Evolutionary conservation across 2,888 invertebrate genomes (phyloP), one percentile per base, ranked within the genome.

Genomic region (Tridacna crocea): DNA sequence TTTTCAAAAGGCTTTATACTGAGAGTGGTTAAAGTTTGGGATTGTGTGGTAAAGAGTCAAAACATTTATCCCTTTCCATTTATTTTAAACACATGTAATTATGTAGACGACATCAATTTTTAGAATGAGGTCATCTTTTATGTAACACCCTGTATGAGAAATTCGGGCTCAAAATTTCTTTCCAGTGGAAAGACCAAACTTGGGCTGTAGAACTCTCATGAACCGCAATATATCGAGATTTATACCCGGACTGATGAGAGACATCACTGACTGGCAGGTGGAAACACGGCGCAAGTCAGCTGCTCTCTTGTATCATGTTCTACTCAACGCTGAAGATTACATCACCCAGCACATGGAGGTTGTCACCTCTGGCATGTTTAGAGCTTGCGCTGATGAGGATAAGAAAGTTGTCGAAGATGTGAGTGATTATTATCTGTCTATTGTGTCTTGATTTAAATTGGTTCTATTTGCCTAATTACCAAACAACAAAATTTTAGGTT

Each of bases 171-270:
- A n/a, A n/a, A n/a, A 36, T 36, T 36, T 36, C 36, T 48, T 74
- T 83, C 55, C 73, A 96, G 96, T 97, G 17, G 95, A 95, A 80
- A 96, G 98, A n/a, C 98, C 98, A 0, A 97, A 97, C 91, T 95
- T 98, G 26, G 98, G 98, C 0, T 99, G 99, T 92, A 96, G 98
- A 13, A 95, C 95, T 2, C 94, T 99, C 72, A 97, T 97, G 0
- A 96, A 97, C 91, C 96, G 96, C 80, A 96, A 98, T 91, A 95
- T 97, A 84, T 96, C 96, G 51, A 93, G 93, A 88, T 96, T 98
- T 85, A 95, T 97, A 17, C 96, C 96, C 27, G 97, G 97, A 60
- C 95, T 98, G 87, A 94, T 95, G 68, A 95, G 94, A 92, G 98
- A 98, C 93, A 95, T 98, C 90, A 95, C 95, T 0, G 97, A 97